Percentiles rank a stretch among this genome's conserved stretches.
These are phyloP conservation scores for Hecatera dysodea DNA, from an alignment of 2,888 invertebrate species.

Conservation along the genomic window DNA sequence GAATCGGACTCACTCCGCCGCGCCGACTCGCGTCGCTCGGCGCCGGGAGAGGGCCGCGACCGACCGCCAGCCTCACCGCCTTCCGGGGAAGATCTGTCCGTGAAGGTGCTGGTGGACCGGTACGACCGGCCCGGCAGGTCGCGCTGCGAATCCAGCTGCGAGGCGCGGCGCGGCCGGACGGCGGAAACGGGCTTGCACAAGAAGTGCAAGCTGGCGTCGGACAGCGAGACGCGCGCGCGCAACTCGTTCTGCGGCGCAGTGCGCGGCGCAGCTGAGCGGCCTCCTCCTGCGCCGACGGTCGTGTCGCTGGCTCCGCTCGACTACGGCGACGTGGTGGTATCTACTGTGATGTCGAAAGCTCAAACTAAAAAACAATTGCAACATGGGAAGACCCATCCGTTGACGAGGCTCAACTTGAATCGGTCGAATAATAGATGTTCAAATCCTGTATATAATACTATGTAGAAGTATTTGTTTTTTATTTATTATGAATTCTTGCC, in stretches of 20 bases:
- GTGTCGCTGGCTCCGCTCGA: conserved; percentile 84
- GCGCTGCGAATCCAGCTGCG: conserved; percentile 75
- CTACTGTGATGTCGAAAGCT: conserved; percentile 93
- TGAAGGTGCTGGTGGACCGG: conserved; percentile 94
- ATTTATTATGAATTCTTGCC: conserved; percentile 91
- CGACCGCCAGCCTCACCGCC: conserved; percentile 92
- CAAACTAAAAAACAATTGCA: conserved; percentile 96
- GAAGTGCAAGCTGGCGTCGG: conserved; percentile 64
- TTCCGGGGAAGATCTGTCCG: conserved; percentile 93
- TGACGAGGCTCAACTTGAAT: conserved; percentile 95
- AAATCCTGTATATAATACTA: conserved; percentile 97
- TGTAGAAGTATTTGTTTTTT: conserved; percentile 92
- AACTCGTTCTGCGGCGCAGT: conserved; percentile 74
- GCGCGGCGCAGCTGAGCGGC: conserved; percentile 77
- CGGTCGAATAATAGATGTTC: conserved; percentile 93
- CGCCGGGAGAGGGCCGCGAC: conserved; percentile 63
- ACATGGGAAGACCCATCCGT: conserved; percentile 97
- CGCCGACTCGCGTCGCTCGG: conserved; percentile 68
- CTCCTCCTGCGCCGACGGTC: conserved; percentile 84
- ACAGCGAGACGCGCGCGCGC: conserved; percentile 69
- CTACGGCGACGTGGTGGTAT: conserved; percentile 91
- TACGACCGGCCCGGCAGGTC: conserved; percentile 90
- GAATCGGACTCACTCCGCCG: conserved; percentile 74
- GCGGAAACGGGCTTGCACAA: conserved; percentile 65
- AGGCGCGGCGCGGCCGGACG: conserved; percentile 61